Conservation (phyloP, 30 jellyfish, hydroid and myxozoan genomes). For the Aurelia aurita region DNA sequence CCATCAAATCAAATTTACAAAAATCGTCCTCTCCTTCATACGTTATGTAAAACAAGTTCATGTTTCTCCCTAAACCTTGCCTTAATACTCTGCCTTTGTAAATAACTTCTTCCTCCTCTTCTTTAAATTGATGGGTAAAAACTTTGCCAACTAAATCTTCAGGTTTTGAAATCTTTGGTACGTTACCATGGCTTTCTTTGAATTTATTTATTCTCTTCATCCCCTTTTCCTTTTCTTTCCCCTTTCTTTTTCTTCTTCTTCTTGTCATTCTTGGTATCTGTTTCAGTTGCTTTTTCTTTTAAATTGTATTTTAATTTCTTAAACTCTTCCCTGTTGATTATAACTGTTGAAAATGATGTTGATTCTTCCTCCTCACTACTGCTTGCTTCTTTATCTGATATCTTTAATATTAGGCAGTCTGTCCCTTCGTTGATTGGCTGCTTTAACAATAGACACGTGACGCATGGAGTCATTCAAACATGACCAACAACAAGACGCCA, state of each 20-base stretch:
- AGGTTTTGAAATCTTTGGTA: background rate
- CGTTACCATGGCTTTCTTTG: background rate
- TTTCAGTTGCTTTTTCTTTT: background rate
- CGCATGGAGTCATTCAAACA: too few species aligned
- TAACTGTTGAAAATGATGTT: background rate
- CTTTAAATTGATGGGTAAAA: background rate
- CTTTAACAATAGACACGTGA: too few species aligned
- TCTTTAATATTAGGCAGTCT: too few species aligned
- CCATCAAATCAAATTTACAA: slow-evolving; percentile 20
- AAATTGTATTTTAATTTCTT: background rate
- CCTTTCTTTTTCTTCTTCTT: slow-evolving; percentile 1
- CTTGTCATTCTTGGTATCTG: background rate
- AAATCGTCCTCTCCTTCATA: background rate
- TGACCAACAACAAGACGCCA: too few species aligned
- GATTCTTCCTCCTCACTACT: background rate
- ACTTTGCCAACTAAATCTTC: slow-evolving; percentile 14
- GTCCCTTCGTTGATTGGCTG: too few species aligned
- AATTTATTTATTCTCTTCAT: background rate
- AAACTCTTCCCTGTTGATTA: background rate
- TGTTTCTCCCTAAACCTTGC: background rate
- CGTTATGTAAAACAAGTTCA: background rate
- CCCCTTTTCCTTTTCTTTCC: background rate
- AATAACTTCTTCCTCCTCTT: slow-evolving; percentile 1
- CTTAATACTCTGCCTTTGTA: background rate
- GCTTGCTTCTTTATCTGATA: background rate